Base-by-base conservation (phyloP, 2,888 invertebrate species). In the Perdita meconis region DNA sequence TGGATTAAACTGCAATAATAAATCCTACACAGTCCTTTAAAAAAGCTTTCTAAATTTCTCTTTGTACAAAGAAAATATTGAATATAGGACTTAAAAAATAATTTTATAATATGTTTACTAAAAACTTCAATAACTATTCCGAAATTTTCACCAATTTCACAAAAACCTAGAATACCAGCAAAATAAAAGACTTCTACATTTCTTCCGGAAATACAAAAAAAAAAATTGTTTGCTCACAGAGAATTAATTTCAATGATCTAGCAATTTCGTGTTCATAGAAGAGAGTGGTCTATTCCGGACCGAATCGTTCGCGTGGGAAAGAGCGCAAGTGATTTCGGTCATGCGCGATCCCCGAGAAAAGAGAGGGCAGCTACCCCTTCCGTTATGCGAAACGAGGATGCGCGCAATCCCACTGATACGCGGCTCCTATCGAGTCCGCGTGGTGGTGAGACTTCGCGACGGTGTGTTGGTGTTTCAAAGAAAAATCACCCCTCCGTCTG, bases 391-490 rank as follows among this genome's bases (percentile, higher is more conserved):
- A 74, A 78, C 69, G 80, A 81, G 86, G 83, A 81, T 70, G 69
- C 70, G 67, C 51, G 69, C 77, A 76, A 73, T 71, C 77, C 83
- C 86, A 82, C 83, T 75, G 86, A 85, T 81, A 78, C 63, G 75
- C 60, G 68, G 12, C 72, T 61, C 56, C 69, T 74, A 63, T 72
- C 55, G 86, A 83, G 85, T 80, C 84, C 80, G 88, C 47, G 86
- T 88, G 66, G 85, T 88, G 68, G 90, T 91, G 85, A 86, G 84
- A 80, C 80, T 79, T 59, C 61, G 80, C 68, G 72, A 63, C 70
- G 53, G 61, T 78, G 91, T 90, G 87, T 89, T 87, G 85, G 90
- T 90, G 87, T 83, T 85, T 84, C 80, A 87, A 92, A 91, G 90
- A 91, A 92, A 92, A 92, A 92, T 91, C 87, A 79, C 83, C 87